Percentiles rank a stretch among this genome's conserved stretches.
phyloP scores from a whole-genome alignment of 2,888 invertebrate species.

The Phanerotoma sp. region DNA sequence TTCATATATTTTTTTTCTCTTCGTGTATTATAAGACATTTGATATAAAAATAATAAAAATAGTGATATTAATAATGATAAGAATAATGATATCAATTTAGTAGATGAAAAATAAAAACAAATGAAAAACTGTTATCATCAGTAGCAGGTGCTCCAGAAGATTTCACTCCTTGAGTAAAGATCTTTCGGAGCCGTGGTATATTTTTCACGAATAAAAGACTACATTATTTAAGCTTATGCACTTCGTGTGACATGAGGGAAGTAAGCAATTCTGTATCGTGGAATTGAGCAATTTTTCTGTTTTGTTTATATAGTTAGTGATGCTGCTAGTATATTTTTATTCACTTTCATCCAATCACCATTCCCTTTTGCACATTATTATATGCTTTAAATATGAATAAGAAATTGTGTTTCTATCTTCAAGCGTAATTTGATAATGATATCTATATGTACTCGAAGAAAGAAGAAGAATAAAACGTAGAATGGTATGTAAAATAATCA shows the following conservation, averaged over 20 bases:
- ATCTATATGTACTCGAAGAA: no score
- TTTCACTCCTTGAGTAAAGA: neutral
- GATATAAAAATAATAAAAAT: neutral
- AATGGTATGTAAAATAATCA: no score
- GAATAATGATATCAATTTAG: conserved; percentile 20
- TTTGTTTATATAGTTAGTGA: conserved; percentile 34
- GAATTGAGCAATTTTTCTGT: conserved; percentile 44
- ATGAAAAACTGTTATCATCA: conserved; percentile 13
- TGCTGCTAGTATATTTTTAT: neutral
- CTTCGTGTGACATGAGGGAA: conserved; percentile 9
- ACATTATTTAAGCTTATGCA: conserved; percentile 34
- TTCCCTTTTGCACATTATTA: no score
- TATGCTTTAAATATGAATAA: no score
- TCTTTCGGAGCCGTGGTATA: conserved; percentile 1
- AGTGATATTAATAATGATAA: no score
- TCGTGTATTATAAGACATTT: no score
- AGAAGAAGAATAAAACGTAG: no score
- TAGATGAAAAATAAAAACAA: conserved; percentile 14
- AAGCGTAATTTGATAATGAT: no score
- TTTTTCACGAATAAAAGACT: conserved; percentile 29
- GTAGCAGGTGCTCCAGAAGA: conserved; percentile 10
- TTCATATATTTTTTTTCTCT: no score
- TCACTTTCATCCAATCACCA: no score
- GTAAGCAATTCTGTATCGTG: conserved; percentile 29
- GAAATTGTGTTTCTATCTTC: no score